Evolutionary conservation across 2,888 invertebrate genomes (phyloP).

Genomic region (Operophtera brumata): DNA sequence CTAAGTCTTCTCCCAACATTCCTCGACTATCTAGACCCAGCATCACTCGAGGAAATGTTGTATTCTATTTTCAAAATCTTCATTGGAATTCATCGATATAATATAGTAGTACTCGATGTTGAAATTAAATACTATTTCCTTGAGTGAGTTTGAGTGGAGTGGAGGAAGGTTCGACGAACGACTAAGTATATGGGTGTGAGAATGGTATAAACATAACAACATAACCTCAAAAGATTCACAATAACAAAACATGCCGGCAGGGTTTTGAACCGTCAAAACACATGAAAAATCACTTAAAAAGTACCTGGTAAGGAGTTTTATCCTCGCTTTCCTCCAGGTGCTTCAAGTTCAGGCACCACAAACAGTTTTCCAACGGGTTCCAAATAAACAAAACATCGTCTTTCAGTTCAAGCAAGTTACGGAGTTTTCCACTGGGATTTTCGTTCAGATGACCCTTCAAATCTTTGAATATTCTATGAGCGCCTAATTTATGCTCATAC

Average conservation of each 20-base stretch:
- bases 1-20: too few species aligned
- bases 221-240: conserved; percentile 29
- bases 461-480: conserved; percentile 82
- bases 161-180: too few species aligned
- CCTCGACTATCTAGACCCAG: too few species aligned
- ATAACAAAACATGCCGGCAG: conserved; percentile 8
- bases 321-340: conserved; percentile 71
- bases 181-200: too few species aligned
- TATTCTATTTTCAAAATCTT: too few species aligned
- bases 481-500: conserved; percentile 80
- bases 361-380: conserved; percentile 83
- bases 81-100: too few species aligned
- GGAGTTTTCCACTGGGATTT: conserved; percentile 76
- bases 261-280: background rate
- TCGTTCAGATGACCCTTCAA: conserved; percentile 78
- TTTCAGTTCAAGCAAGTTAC: conserved; percentile 82
- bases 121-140: too few species aligned
- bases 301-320: conserved; percentile 82
- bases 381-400: conserved; percentile 86
- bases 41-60: too few species aligned
- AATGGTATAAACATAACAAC: conserved; percentile 17
- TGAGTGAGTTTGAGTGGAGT: too few species aligned
- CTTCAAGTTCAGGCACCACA: conserved; percentile 82
- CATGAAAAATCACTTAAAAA: background rate
- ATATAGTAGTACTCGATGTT: too few species aligned